Evolutionary conservation across 2,888 invertebrate genomes (phyloP).

Genomic region (Lasioglossum villosulum): DNA sequence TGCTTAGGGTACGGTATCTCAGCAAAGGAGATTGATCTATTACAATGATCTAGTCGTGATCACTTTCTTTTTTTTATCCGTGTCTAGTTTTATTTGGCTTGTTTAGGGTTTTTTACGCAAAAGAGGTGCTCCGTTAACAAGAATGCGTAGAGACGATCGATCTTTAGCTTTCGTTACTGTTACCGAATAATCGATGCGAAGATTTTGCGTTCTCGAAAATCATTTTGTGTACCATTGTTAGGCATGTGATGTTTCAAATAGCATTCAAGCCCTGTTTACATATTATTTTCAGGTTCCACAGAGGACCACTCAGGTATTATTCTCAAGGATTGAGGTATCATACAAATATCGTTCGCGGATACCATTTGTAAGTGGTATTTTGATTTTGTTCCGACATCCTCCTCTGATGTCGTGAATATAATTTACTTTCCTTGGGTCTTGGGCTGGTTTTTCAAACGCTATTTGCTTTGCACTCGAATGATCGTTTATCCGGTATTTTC

Average conservation of each 20-base stretch:
- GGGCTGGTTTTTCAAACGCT: background rate
- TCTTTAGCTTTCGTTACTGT: background rate
- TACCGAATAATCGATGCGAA: no score
- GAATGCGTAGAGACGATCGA: background rate
- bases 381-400: background rate
- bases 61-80: background rate
- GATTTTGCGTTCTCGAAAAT: background rate
- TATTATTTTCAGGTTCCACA: background rate
- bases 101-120: background rate
- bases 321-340: conserved; percentile 3
- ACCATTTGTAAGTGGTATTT: conserved; percentile 7
- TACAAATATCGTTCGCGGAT: background rate
- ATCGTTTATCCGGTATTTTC: background rate
- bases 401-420: background rate
- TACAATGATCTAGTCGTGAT: background rate
- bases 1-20: background rate
- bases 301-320: background rate
- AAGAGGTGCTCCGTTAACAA: background rate
- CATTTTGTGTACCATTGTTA: background rate
- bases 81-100: background rate
- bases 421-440: background rate
- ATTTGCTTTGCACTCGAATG: background rate
- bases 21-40: background rate
- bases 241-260: background rate
- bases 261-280: background rate